These are phyloP conservation scores for Drosophila obscura DNA, from an alignment of 1,140 invertebrate species.

Conservation along the genomic window DNA sequence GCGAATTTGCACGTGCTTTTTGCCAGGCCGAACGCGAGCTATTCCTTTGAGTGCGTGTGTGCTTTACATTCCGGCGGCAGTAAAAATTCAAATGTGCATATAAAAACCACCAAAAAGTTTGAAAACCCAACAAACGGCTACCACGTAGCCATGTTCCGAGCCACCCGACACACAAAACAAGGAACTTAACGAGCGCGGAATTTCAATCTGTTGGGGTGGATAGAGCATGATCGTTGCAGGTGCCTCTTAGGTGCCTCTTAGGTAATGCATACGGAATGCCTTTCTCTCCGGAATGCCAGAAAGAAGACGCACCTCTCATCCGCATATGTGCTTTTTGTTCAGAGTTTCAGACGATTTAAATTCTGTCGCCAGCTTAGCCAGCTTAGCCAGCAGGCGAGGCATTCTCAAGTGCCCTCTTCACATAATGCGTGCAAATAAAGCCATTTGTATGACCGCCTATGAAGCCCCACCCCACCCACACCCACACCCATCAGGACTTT, in stretches of 20 bases:
- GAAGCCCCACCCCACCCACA: neutral
- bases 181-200: neutral
- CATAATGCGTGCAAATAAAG: constrained; percentile 38
- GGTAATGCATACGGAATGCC: too few species aligned
- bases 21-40: constrained; percentile 36
- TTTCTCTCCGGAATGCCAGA: too few species aligned
- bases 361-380: constrained; percentile 44
- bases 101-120: constrained; percentile 5
- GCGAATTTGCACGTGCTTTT: constrained; percentile 54
- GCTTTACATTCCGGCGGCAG: constrained; percentile 28
- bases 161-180: neutral
- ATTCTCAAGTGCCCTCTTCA: constrained; percentile 4
- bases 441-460: constrained; percentile 22
- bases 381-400: constrained; percentile 22
- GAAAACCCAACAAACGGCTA: neutral
- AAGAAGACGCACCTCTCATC: neutral
- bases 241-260: too few species aligned
- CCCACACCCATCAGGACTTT: too few species aligned
- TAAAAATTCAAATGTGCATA: constrained; percentile 47
- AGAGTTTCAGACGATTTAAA: constrained; percentile 21
- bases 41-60: constrained; percentile 49
- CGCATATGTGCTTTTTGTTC: neutral
- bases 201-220: too few species aligned
- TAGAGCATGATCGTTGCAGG: too few species aligned
- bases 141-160: neutral